Conservation (phyloP, 2,888 invertebrate species). For the Lycaena phlaeas region DNA sequence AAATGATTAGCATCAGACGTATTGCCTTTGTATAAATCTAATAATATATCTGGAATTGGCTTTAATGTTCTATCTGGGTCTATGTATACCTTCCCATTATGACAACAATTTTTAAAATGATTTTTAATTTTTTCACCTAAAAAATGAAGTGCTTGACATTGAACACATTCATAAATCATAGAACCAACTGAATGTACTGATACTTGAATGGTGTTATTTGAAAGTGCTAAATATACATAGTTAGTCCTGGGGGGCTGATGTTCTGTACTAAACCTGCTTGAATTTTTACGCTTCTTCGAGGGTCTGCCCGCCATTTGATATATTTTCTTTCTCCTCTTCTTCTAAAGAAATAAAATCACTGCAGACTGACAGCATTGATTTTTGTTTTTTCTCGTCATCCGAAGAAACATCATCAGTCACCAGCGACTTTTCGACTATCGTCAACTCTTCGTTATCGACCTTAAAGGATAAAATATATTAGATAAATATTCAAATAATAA, state of each 20-base stretch:
- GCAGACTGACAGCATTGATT: not conserved
- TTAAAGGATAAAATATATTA: too few relatives aligned
- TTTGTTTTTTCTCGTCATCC: not conserved
- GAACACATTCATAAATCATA: conserved; percentile 8
- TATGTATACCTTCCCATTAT: too few relatives aligned
- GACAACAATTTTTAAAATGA: conserved; percentile 9
- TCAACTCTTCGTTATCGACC: too few relatives aligned
- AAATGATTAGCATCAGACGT: too few relatives aligned
- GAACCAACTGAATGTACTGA: conserved; percentile 6
- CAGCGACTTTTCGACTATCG: too few relatives aligned
- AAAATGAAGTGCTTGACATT: conserved; percentile 5
- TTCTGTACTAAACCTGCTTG: conserved; percentile 18
- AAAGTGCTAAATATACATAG: conserved; percentile 18
- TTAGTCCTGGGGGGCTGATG: conserved; percentile 15
- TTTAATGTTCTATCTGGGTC: too few relatives aligned
- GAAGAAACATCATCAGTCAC: not conserved
- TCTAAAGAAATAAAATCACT: conserved; percentile 10
- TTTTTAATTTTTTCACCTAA: too few relatives aligned
- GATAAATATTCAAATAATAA: too few relatives aligned
- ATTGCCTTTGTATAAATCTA: too few relatives aligned
- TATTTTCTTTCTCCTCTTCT: conserved; percentile 16
- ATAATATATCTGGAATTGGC: too few relatives aligned
- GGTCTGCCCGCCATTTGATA: conserved; percentile 15
- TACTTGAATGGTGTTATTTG: conserved; percentile 12
- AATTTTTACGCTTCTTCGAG: conserved; percentile 17